phyloP scores from a whole-genome alignment of 2,888 invertebrate genomes.

The Minunthozetes semirufus region DNA sequence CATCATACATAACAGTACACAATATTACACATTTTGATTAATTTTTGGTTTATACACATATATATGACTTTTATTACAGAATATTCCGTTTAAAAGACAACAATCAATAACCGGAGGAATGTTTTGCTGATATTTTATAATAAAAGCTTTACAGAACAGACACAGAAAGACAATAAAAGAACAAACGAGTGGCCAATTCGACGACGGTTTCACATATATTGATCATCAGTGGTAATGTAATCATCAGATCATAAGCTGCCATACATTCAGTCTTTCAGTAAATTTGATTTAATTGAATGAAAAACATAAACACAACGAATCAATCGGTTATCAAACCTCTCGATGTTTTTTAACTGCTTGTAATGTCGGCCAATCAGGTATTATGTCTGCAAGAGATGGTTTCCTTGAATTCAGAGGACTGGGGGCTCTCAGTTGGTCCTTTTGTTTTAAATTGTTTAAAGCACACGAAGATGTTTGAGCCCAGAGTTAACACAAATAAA shows the following conservation, averaged over 20 bases:
- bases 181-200: not conserved
- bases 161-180: not conserved
- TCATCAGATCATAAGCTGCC: not conserved
- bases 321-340: constrained; percentile 43
- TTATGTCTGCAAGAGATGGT: constrained; percentile 52
- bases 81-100: too few relatives aligned
- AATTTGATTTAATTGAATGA: constrained; percentile 42
- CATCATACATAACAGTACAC: too few relatives aligned
- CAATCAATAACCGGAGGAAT: too few relatives aligned
- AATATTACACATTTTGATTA: too few relatives aligned
- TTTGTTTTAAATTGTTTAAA: constrained; percentile 15
- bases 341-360: constrained; percentile 44
- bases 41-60: too few relatives aligned
- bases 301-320: constrained; percentile 13
- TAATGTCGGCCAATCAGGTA: constrained; percentile 71
- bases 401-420: constrained; percentile 43
- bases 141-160: not conserved
- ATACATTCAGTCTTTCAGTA: not conserved
- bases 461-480: constrained; percentile 1
- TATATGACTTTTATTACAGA: too few relatives aligned
- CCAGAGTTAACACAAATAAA: constrained; percentile 10
- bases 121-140: not conserved
- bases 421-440: constrained; percentile 1
- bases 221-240: too few relatives aligned
- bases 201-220: not conserved